Evolutionary conservation across 2,888 invertebrate genomes (phyloP).

Genomic region (Pammene fasciana): DNA sequence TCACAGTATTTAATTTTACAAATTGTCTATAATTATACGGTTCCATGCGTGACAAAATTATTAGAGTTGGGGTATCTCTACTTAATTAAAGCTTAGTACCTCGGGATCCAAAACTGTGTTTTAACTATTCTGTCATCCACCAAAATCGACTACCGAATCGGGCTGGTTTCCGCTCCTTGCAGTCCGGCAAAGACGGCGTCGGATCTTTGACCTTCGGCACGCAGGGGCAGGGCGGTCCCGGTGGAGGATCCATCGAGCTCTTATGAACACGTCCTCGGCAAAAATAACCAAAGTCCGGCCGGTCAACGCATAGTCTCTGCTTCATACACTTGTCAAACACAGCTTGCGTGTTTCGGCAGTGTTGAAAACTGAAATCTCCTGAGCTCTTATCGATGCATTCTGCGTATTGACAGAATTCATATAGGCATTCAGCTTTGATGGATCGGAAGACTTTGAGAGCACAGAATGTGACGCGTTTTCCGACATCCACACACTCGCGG

Average conservation of each 20-base stretch:
- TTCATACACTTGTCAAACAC: slow-evolving; percentile 92
- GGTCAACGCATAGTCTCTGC: slow-evolving; percentile 88
- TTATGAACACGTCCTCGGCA: slow-evolving; percentile 86
- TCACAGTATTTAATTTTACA: slow-evolving; percentile 10
- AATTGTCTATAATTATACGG: slow-evolving; percentile 14
- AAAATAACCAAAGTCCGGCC: slow-evolving; percentile 93
- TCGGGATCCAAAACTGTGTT: neutral
- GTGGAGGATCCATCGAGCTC: slow-evolving; percentile 82
- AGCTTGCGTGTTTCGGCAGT: slow-evolving; percentile 92
- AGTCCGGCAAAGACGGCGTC: slow-evolving; percentile 85
- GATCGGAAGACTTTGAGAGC: slow-evolving; percentile 91
- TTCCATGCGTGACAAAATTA: slow-evolving; percentile 14
- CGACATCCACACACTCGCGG: slow-evolving; percentile 91
- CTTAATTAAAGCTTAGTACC: neutral
- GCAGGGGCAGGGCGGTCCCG: slow-evolving; percentile 76
- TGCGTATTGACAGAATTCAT: slow-evolving; percentile 93
- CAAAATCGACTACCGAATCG: slow-evolving; percentile 85
- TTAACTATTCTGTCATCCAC: slow-evolving; percentile 71
- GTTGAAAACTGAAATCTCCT: slow-evolving; percentile 82
- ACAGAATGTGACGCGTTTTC: slow-evolving; percentile 94
- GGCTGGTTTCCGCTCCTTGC: slow-evolving; percentile 81
- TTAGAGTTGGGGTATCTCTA: slow-evolving; percentile 1
- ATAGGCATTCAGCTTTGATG: slow-evolving; percentile 90
- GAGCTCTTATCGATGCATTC: slow-evolving; percentile 89
- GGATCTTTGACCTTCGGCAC: slow-evolving; percentile 85